These are phyloP conservation scores for Sepioteuthis lessoniana DNA, from an alignment of 2,888 invertebrate species.

Conservation along the genomic window DNA sequence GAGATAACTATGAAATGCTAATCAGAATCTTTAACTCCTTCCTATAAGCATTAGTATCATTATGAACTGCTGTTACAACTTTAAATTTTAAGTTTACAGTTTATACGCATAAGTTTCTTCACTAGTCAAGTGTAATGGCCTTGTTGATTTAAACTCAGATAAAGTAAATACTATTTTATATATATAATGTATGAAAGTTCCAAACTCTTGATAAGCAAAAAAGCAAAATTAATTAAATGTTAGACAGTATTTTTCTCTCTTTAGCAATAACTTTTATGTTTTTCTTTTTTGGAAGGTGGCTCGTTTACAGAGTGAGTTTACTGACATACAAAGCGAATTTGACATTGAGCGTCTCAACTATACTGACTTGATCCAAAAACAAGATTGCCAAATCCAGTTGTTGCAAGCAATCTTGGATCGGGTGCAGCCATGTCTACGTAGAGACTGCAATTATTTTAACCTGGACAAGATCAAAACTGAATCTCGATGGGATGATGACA, in stretches of 20 bases:
- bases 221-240: not conserved
- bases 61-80: too few relatives aligned
- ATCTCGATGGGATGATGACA: slow-evolving; percentile 84
- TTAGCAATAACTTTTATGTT: not conserved
- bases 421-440: slow-evolving; percentile 82
- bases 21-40: too few relatives aligned
- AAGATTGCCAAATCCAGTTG: slow-evolving; percentile 83
- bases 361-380: slow-evolving; percentile 85
- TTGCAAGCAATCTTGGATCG: slow-evolving; percentile 76
- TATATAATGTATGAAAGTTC: too few relatives aligned
- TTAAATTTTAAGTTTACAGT: too few relatives aligned
- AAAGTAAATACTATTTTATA: too few relatives aligned
- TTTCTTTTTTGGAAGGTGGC: slow-evolving; percentile 77
- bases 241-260: not conserved
- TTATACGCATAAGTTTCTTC: too few relatives aligned
- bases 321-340: slow-evolving; percentile 87
- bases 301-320: slow-evolving; percentile 83
- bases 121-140: too few relatives aligned
- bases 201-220: too few relatives aligned
- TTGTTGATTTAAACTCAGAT: too few relatives aligned
- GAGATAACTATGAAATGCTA: too few relatives aligned
- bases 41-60: too few relatives aligned
- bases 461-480: slow-evolving; percentile 81
- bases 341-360: slow-evolving; percentile 88
- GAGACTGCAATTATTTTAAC: slow-evolving; percentile 85